Evolutionary conservation across 2,888 invertebrate species (phyloP).

Genomic region (Megaustenia siamemsis): DNA sequence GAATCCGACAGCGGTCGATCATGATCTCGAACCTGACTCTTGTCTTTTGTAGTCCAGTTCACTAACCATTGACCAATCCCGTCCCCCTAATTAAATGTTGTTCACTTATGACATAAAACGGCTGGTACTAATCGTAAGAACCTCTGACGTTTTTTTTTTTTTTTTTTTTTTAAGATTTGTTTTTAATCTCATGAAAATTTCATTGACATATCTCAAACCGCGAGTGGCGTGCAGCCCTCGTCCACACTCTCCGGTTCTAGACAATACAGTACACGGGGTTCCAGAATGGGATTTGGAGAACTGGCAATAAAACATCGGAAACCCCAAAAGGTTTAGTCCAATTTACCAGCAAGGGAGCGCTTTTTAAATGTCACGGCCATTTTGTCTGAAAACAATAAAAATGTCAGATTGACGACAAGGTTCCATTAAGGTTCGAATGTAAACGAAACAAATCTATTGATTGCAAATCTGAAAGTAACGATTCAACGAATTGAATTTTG

Average conservation of each 20-base stretch:
- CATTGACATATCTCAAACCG: too few relatives aligned
- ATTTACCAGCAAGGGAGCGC: not conserved
- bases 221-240: too few relatives aligned
- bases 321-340: not conserved
- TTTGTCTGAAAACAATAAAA: slow-evolving; percentile 27
- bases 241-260: not conserved
- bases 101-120: too few relatives aligned
- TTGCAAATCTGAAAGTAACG: not conserved
- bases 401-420: not conserved
- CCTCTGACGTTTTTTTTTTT: too few relatives aligned
- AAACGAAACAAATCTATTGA: slow-evolving; percentile 19
- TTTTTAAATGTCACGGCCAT: not conserved
- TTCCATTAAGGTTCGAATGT: slow-evolving; percentile 13
- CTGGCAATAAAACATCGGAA: not conserved
- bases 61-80: too few relatives aligned
- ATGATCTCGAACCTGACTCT: too few relatives aligned
- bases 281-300: not conserved
- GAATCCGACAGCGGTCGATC: too few relatives aligned
- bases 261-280: not conserved
- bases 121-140: too few relatives aligned
- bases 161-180: too few relatives aligned
- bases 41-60: too few relatives aligned
- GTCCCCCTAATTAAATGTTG: too few relatives aligned
- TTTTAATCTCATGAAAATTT: too few relatives aligned
- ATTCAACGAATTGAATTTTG: not conserved